Evolutionary conservation across 2,888 invertebrate species (phyloP).

Genomic region (Heliconius ethilla): DNA sequence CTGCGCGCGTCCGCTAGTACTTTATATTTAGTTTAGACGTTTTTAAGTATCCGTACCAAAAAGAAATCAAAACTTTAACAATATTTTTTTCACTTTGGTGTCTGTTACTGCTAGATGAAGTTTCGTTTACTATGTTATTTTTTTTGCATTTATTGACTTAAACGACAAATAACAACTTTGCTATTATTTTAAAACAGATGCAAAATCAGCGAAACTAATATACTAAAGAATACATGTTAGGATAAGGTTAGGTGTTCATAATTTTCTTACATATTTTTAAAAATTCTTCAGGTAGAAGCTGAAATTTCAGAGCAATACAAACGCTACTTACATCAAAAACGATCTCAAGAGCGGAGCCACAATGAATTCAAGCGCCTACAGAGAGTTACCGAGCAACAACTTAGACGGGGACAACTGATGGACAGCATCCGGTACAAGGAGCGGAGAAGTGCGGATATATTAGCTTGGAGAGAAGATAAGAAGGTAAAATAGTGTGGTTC

Average conservation of each 20-base stretch:
- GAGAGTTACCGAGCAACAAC: conserved; percentile 55
- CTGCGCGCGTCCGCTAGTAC: too few species aligned
- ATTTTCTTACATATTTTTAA: conserved; percentile 12
- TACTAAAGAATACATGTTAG: not conserved
- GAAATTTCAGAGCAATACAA: conserved; percentile 72
- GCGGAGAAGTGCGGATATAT: conserved; percentile 55
- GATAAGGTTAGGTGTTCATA: not conserved
- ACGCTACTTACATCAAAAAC: conserved; percentile 69
- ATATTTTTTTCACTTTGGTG: too few species aligned
- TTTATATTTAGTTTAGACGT: not conserved
- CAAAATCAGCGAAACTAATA: not conserved
- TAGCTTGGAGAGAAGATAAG: conserved; percentile 60
- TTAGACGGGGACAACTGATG: conserved; percentile 54
- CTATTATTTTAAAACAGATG: not conserved
- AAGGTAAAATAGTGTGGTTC: conserved; percentile 56
- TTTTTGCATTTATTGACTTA: too few species aligned
- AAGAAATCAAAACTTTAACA: not conserved
- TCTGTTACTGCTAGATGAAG: too few species aligned
- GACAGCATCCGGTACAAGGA: conserved; percentile 65
- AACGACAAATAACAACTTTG: too few species aligned
- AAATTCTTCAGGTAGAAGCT: conserved; percentile 61
- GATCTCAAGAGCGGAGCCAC: conserved; percentile 68
- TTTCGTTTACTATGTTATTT: too few species aligned
- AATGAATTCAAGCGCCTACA: conserved; percentile 67
- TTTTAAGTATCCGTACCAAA: not conserved